Evolutionary conservation across 2,888 invertebrate species (phyloP).

Genomic region (Melanargia galathea): DNA sequence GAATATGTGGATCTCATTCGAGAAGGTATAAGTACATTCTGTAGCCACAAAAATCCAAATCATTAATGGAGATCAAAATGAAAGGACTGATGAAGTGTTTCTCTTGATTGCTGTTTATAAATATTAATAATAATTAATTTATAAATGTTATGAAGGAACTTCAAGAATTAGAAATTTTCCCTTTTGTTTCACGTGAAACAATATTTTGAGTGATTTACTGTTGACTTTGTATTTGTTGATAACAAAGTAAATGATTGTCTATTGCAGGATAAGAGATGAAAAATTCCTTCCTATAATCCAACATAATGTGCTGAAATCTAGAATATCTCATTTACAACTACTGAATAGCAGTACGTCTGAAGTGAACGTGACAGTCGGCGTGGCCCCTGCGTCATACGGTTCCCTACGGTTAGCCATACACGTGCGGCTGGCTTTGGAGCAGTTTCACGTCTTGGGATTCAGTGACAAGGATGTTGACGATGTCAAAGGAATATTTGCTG

Average conservation of each 20-base stretch:
- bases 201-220: neutral
- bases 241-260: neutral
- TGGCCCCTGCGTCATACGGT: constrained; percentile 90
- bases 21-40: no score
- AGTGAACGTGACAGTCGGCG: constrained; percentile 86
- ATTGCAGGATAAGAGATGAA: constrained; percentile 81
- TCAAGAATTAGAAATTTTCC: no score
- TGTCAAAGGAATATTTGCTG: constrained; percentile 97
- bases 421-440: constrained; percentile 87
- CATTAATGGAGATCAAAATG: no score
- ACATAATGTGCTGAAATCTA: constrained; percentile 91
- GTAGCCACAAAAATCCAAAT: no score
- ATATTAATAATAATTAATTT: no score
- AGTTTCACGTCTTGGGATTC: constrained; percentile 90
- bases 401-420: constrained; percentile 89
- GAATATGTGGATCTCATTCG: no score
- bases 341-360: constrained; percentile 82
- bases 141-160: no score
- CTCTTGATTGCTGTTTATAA: no score
- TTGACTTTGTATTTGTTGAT: no score
- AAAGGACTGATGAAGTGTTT: no score
- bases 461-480: constrained; percentile 97
- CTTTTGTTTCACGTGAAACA: no score
- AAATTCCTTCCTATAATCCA: constrained; percentile 92
- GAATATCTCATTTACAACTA: constrained; percentile 88